Conservation (phyloP, 2,888 invertebrate species). For the Hypolimnas misippus region DNA sequence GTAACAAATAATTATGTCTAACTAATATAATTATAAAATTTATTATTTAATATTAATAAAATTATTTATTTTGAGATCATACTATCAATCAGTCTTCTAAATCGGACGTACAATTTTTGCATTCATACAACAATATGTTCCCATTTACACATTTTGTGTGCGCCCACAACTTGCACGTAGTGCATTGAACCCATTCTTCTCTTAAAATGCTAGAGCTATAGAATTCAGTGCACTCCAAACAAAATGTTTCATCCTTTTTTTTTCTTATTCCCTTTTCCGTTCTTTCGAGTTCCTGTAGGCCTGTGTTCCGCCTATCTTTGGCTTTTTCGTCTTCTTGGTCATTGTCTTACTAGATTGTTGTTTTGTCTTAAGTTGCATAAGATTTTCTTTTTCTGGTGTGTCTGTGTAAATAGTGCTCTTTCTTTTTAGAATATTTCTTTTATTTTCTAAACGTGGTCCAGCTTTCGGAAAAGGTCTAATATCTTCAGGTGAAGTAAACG, state of each 20-base stretch:
- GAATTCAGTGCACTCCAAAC: conserved; percentile 22
- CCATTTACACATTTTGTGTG: conserved; percentile 23
- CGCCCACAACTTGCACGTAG: conserved; percentile 25
- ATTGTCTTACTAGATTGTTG: conserved; percentile 15
- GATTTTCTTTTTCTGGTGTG: conserved; percentile 24
- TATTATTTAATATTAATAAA: background rate
- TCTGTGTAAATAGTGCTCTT: conserved; percentile 25
- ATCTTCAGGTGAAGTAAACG: background rate
- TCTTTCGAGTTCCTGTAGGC: conserved; percentile 2
- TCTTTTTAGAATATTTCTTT: conserved; percentile 14
- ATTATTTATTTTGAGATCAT: conserved; percentile 1
- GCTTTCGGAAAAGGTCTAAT: conserved; percentile 14
- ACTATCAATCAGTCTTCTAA: conserved; percentile 4
- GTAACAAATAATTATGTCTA: background rate
- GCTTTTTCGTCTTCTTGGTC: conserved; percentile 17
- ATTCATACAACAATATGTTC: conserved; percentile 2
- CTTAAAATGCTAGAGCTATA: conserved; percentile 18
- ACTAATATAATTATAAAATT: background rate
- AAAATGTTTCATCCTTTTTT: conserved; percentile 23
- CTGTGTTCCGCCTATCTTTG: conserved; percentile 4
- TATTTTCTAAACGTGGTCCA: conserved; percentile 8
- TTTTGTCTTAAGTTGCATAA: conserved; percentile 11
- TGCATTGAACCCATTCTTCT: conserved; percentile 27
- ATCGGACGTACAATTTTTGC: conserved; percentile 1
- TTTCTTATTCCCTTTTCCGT: conserved; percentile 16